A percentile compares a stretch with the other conserved stretches of the same genome.
phyloP scores from a whole-genome alignment of 2,113 vertebrate species.

The Hydropotes inermis region DNA sequence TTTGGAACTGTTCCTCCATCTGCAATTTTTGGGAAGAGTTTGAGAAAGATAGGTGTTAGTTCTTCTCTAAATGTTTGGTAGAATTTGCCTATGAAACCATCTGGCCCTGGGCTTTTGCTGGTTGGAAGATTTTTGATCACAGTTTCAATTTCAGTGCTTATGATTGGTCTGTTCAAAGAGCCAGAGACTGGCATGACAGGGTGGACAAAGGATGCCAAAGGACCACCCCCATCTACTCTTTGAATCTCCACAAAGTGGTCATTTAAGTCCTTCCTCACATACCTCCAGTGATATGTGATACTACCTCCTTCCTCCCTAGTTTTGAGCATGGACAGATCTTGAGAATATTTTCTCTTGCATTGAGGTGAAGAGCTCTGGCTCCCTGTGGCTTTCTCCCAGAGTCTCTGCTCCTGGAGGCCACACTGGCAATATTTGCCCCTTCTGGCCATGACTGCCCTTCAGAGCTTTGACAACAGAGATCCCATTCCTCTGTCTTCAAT shows the following conservation, averaged over 20 bases:
- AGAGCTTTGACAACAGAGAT: not conserved
- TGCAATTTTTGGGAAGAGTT: not conserved
- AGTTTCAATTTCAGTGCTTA: not conserved
- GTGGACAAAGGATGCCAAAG: not conserved
- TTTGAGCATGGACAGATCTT: not conserved
- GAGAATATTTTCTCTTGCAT: not conserved
- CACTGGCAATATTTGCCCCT: not conserved
- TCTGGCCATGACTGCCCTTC: not conserved
- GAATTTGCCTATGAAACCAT: not conserved
- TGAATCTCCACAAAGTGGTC: not conserved
- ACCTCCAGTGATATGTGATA: not conserved
- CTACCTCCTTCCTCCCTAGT: not conserved
- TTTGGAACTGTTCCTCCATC: not conserved
- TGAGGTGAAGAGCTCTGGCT: constrained; percentile 8
- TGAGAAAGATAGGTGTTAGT: not conserved
- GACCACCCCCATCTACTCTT: not conserved
- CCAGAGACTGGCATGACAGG: not conserved
- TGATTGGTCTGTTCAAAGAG: not conserved
- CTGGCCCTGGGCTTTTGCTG: not conserved
- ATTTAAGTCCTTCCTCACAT: not conserved
- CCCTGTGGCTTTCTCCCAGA: not conserved
- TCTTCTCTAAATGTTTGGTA: not conserved
- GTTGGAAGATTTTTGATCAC: not conserved
- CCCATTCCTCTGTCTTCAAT: not conserved
- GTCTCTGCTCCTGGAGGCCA: not conserved